Conservation (phyloP, 1,140 invertebrate species). For the Magallana gigas region DNA sequence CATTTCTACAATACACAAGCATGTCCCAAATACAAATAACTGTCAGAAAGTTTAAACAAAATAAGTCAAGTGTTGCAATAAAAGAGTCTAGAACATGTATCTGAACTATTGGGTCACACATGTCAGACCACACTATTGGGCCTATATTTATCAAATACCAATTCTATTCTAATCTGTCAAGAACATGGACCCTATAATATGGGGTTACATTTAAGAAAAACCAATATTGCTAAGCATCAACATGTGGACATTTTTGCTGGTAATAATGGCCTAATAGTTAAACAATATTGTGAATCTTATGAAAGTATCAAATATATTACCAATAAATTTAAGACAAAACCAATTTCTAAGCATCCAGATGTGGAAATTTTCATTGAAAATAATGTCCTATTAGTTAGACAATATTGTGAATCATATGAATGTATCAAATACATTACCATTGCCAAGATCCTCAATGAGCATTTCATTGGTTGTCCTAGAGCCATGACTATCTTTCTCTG, state of each 20-base stretch:
- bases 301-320: background rate
- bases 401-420: background rate
- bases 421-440: background rate
- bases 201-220: background rate
- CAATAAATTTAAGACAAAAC: background rate
- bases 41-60: background rate
- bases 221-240: background rate
- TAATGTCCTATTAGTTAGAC: background rate
- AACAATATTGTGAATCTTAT: background rate
- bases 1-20: background rate
- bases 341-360: too few relatives aligned
- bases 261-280: background rate
- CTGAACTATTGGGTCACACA: conserved; percentile 15
- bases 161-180: background rate
- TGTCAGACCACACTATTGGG: background rate
- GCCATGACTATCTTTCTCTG: background rate
- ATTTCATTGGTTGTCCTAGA: background rate
- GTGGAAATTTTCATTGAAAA: background rate
- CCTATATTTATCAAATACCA: background rate
- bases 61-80: background rate
- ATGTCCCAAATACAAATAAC: background rate
- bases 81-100: background rate
- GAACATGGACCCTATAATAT: background rate
- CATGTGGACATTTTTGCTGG: conserved; percentile 12
- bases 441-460: background rate